phyloP scores from a whole-genome alignment of 1,140 invertebrate species.

The Hestina assimilis region DNA sequence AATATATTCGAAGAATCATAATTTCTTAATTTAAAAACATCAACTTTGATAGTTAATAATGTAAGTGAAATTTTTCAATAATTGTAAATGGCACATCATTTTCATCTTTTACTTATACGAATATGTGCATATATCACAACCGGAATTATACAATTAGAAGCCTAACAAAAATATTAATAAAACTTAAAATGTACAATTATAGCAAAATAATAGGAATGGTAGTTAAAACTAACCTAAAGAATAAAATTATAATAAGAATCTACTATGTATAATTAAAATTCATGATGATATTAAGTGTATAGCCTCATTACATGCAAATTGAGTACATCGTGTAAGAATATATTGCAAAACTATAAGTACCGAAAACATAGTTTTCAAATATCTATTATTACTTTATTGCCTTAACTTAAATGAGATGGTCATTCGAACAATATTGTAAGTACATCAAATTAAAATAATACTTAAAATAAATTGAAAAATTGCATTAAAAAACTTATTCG shows the following conservation, averaged over 20 bases:
- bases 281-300: too few relatives aligned
- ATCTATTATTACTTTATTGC: too few relatives aligned
- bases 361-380: too few relatives aligned
- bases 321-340: neutral
- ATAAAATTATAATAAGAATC: neutral
- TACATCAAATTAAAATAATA: constrained; percentile 4
- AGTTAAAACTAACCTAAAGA: constrained; percentile 14
- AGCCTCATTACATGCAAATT: constrained; percentile 4
- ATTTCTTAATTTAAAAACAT: constrained; percentile 4
- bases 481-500: neutral
- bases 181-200: constrained; percentile 18
- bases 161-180: constrained; percentile 18
- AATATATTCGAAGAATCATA: neutral
- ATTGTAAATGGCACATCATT: constrained; percentile 7
- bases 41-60: constrained; percentile 6
- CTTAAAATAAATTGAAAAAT: constrained; percentile 8
- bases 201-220: constrained; percentile 33
- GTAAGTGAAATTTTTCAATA: constrained; percentile 17
- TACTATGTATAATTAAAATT: too few relatives aligned
- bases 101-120: neutral
- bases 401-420: too few relatives aligned
- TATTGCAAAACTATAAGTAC: neutral
- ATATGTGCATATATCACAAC: constrained; percentile 26
- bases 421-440: neutral
- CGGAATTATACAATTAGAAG: constrained; percentile 20